A percentile compares a stretch with the other conserved stretches of the same genome.
Evolutionary conservation across 2,113 vertebrate genomes (phyloP).

Genomic region (Malurus alboscapulatus): DNA sequence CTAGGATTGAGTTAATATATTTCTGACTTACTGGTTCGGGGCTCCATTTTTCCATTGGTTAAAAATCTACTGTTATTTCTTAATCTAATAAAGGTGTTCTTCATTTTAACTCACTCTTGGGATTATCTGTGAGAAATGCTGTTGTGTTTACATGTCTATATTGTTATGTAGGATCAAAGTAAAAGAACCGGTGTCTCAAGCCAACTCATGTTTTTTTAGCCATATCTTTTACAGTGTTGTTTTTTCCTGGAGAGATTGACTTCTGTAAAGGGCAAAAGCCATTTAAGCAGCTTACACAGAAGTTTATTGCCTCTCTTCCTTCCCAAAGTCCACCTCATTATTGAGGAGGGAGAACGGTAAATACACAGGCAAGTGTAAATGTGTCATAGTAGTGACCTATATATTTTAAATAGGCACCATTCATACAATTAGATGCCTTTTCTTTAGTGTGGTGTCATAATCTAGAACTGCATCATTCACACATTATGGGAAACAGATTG

Average conservation of each 20-base stretch:
- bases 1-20: background rate
- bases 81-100: background rate
- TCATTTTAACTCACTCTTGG: background rate
- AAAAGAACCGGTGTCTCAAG: background rate
- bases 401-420: background rate
- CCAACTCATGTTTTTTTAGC: background rate
- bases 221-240: background rate
- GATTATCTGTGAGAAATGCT: background rate
- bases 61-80: background rate
- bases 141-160: background rate
- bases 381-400: background rate
- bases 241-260: background rate
- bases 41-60: background rate
- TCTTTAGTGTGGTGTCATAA: background rate
- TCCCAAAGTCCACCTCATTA: background rate
- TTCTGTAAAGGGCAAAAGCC: slow-evolving; percentile 3
- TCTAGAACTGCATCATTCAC: background rate
- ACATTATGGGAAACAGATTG: background rate
- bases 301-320: background rate
- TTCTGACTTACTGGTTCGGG: background rate
- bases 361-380: background rate
- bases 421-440: background rate
- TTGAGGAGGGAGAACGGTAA: background rate
- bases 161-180: background rate
- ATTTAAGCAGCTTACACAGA: background rate